Percentiles rank a stretch among this genome's conserved stretches.
Evolutionary conservation across 2,113 vertebrate species (phyloP).

Genomic region (Phrynocephalus versicolor): DNA sequence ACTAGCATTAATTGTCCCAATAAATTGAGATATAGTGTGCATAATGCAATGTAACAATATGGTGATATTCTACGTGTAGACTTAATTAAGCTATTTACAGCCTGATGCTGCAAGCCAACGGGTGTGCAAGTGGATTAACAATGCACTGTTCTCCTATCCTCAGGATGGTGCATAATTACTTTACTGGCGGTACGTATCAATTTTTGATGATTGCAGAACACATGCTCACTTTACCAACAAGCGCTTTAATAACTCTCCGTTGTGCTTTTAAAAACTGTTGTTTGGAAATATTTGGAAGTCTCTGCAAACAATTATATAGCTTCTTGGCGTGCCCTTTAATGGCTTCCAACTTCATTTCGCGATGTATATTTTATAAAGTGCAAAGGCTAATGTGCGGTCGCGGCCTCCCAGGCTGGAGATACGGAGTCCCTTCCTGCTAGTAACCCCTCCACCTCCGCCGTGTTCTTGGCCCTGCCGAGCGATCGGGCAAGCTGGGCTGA

Average conservation of each 20-base stretch:
- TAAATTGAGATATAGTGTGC: conserved; percentile 83
- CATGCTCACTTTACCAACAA: conserved; percentile 80
- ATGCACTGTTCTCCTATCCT: conserved; percentile 79
- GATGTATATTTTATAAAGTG: conserved; percentile 53
- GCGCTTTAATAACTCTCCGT: conserved; percentile 79
- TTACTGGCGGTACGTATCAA: conserved; percentile 84
- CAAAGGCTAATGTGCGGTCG: conserved; percentile 36
- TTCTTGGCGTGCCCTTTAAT: conserved; percentile 49
- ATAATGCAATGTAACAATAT: conserved; percentile 79
- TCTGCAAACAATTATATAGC: conserved; percentile 64
- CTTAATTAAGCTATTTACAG: conserved; percentile 88
- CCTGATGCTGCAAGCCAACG: conserved; percentile 83
- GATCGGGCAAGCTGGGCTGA: not conserved
- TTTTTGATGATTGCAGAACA: conserved; percentile 85
- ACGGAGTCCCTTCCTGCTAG: not conserved
- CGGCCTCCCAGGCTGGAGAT: not conserved
- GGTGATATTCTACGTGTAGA: conserved; percentile 82
- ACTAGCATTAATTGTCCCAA: conserved; percentile 80
- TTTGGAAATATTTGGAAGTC: conserved; percentile 78
- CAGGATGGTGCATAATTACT: conserved; percentile 84
- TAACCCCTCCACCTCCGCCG: not conserved
- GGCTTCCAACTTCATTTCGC: conserved; percentile 39
- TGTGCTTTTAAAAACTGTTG: conserved; percentile 75
- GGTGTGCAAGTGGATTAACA: conserved; percentile 86
- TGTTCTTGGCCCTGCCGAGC: fast-evolving